Evolutionary conservation across 35 echinoderm and acorn worm genomes (phyloP), one percentile per base, ranked within the genome.

Genomic region (Stichopus chloronotus): DNA sequence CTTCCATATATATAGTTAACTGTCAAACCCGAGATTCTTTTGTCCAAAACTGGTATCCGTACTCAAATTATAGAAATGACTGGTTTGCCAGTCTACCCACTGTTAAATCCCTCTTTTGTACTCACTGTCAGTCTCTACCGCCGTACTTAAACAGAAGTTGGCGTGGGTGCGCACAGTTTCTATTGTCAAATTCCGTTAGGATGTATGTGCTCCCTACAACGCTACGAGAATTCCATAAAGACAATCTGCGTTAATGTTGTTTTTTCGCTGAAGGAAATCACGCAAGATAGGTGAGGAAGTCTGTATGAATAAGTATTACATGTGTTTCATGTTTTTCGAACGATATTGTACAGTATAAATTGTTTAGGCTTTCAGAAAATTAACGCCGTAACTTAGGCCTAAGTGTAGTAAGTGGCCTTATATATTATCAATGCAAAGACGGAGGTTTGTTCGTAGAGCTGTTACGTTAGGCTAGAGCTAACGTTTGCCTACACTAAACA

Each of bases 401-500:
- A 25, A 25, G 4, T 77, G 65, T n/a, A 13, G 16, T 25, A 68
- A 17, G 63, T 9, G 17, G 17, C 17, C 17, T 17, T 17, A 17
- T 68, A n/a, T n/a, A n/a, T n/a, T n/a, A 77, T 25, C 72, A 77
- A 77, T 77, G 72, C 72, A 77, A 77, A 77, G 17, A 25, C 72
- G 0, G 65, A 13, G 65, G 72, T 77, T 77, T 77, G 7, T 77
- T 77, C 72, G 72, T 77, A 77, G 72, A 77, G 72, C 72, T 43
- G 30, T 43, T 43, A 43, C 30, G 30, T 43, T 43, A 43, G 30
- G 30, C 30, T 43, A 43, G 30, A 43, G 65, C 11, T n/a, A 71
- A 71, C 11, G 11, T 71, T 11, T 2, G n/a, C 65, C 65, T 9
- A 17, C 86, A 94, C 24, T 80, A 90, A 72, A 94, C 90, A 86